phyloP scores from a whole-genome alignment of 2,797 vertebrate genomes.

The Microctenopoma stevenorrisi region DNA sequence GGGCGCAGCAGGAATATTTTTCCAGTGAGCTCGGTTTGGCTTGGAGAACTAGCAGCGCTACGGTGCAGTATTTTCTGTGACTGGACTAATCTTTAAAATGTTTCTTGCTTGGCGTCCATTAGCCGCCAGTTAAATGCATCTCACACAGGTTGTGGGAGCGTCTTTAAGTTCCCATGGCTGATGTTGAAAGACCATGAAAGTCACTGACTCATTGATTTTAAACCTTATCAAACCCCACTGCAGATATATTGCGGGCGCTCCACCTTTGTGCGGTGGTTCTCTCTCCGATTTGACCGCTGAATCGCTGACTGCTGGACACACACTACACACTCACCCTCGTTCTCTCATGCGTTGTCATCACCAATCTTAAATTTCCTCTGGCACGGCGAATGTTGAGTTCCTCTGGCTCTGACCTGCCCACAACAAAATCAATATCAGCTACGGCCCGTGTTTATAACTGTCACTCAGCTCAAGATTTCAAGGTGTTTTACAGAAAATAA shows the following conservation, averaged over 20 bases:
- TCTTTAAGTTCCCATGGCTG: background rate
- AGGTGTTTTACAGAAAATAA: conserved; percentile 48
- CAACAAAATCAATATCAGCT: conserved; percentile 71
- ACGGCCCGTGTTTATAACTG: conserved; percentile 56
- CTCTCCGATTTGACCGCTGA: conserved; percentile 36
- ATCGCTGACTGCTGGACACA: conserved; percentile 35
- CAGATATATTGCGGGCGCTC: conserved; percentile 7
- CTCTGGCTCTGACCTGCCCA: conserved; percentile 64
- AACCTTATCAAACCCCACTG: background rate
- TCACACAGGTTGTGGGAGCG: background rate
- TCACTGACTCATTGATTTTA: conserved; percentile 7
- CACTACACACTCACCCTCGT: conserved; percentile 3
- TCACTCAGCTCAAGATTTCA: conserved; percentile 51
- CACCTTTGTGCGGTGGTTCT: background rate
- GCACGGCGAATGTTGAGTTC: conserved; percentile 66
- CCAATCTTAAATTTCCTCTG: conserved; percentile 73
- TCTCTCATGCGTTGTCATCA: conserved; percentile 64
- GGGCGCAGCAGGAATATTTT: too few relatives aligned
- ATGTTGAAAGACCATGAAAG: conserved; percentile 4
- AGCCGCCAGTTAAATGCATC: too few relatives aligned
- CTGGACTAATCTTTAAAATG: too few relatives aligned
- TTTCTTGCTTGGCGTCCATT: too few relatives aligned
- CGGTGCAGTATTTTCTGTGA: too few relatives aligned
- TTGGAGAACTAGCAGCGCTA: too few relatives aligned
- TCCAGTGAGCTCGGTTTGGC: too few relatives aligned